phyloP scores from a whole-genome alignment of 2,888 invertebrate species.

The Hermodice carunculata region DNA sequence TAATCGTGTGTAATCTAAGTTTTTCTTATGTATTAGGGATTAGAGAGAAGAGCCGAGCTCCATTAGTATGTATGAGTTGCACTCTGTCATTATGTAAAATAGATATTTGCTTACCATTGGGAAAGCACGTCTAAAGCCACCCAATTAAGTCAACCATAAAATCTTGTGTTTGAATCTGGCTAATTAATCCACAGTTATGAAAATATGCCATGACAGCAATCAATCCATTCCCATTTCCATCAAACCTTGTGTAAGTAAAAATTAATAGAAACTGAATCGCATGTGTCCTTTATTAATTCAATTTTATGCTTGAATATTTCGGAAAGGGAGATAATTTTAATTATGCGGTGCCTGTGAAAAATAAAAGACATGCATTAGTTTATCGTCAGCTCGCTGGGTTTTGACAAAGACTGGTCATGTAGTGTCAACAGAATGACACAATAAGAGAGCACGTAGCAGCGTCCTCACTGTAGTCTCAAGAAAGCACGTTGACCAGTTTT shows the following conservation, averaged over 20 bases:
- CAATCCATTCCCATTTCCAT: neutral
- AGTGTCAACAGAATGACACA: no score
- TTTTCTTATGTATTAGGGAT: slow-evolving; percentile 13
- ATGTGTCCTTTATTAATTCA: slow-evolving; percentile 11
- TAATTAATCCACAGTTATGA: slow-evolving; percentile 25
- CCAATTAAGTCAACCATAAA: slow-evolving; percentile 23
- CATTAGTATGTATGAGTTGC: slow-evolving; percentile 21
- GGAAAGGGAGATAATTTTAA: neutral
- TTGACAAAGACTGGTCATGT: no score
- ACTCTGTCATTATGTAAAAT: slow-evolving; percentile 20
- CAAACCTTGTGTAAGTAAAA: neutral
- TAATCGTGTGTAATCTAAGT: slow-evolving; percentile 7
- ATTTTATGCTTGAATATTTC: neutral
- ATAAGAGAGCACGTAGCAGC: no score
- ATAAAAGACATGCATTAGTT: no score
- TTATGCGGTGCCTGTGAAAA: no score
- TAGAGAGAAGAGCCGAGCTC: neutral
- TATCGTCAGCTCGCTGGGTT: no score
- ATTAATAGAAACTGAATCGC: slow-evolving; percentile 23
- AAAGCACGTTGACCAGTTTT: no score
- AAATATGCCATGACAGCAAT: slow-evolving; percentile 9
- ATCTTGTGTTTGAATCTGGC: slow-evolving; percentile 18
- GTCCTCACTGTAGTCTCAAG: no score
- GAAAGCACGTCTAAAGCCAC: neutral
- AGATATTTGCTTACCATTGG: slow-evolving; percentile 18